phyloP scores from a whole-genome alignment of 2,888 invertebrate species.

The Ernsta delagoae region DNA sequence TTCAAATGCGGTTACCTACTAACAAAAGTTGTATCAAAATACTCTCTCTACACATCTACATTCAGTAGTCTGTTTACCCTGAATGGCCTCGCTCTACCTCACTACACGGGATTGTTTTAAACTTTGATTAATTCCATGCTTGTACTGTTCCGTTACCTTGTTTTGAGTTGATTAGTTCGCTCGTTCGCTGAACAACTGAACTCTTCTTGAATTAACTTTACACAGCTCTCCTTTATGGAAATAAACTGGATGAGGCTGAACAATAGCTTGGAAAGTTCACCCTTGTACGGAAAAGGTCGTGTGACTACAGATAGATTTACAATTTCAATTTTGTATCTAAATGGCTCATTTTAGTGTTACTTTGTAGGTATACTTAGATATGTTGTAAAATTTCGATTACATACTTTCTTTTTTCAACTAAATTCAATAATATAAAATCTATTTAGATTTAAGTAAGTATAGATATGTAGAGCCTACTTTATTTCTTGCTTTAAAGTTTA shows the following conservation, averaged over 20 bases:
- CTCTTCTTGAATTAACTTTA: constrained; percentile 40
- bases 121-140: constrained; percentile 82
- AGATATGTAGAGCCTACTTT: background rate
- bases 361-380: background rate
- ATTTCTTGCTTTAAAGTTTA: no score
- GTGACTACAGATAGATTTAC: constrained; percentile 16
- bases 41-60: constrained; percentile 8
- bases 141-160: constrained; percentile 55
- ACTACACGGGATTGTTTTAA: constrained; percentile 80
- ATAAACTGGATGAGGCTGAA: constrained; percentile 33
- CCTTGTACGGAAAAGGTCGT: constrained; percentile 30
- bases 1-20: background rate
- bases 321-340: constrained; percentile 19
- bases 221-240: constrained; percentile 35
- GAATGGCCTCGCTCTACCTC: constrained; percentile 46
- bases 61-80: constrained; percentile 10
- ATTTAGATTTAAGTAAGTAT: no score
- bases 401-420: no score
- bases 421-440: no score
- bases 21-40: constrained; percentile 6
- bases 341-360: constrained; percentile 9
- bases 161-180: constrained; percentile 71
- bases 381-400: background rate
- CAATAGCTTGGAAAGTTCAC: constrained; percentile 34
- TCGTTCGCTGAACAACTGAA: constrained; percentile 43